These are phyloP conservation scores for Hippocampus barbouri DNA, from an alignment of 2,113 vertebrate species.

Conservation along the genomic window DNA sequence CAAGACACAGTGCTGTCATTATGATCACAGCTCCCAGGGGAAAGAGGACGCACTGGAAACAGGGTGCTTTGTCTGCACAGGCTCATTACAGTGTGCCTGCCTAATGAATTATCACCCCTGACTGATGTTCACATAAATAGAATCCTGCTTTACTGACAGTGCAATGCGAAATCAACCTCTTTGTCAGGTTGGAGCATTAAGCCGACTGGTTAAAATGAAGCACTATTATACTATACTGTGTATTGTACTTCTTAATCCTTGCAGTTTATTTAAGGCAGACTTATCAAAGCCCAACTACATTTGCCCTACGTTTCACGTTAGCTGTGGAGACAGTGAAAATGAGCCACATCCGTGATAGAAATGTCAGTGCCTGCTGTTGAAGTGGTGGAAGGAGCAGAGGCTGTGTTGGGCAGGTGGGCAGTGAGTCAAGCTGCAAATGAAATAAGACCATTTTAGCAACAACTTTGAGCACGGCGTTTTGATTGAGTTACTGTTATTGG, in stretches of 20 bases:
- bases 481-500: no score
- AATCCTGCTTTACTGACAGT: conserved; percentile 3
- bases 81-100: conserved; percentile 50
- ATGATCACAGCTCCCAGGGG: conserved; percentile 46
- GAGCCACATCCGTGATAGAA: conserved; percentile 56
- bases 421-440: conserved; percentile 50
- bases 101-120: conserved; percentile 38
- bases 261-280: no score
- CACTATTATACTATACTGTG: not conserved
- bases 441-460: conserved; percentile 18
- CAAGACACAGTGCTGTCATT: conserved; percentile 57
- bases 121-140: conserved; percentile 11
- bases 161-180: not conserved
- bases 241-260: not conserved
- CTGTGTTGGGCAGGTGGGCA: conserved; percentile 22
- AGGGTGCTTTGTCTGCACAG: conserved; percentile 48
- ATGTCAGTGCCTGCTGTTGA: conserved; percentile 56
- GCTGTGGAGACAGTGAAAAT: conserved; percentile 14
- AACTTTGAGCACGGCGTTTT: not conserved
- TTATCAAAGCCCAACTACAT: not conserved
- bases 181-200: not conserved
- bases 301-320: not conserved
- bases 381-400: conserved; percentile 41
- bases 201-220: not conserved
- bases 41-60: conserved; percentile 45